Percentiles rank a stretch among this genome's conserved stretches.
Conservation (phyloP, 1,140 invertebrate species). For the Saccostrea cuccullata region DNA sequence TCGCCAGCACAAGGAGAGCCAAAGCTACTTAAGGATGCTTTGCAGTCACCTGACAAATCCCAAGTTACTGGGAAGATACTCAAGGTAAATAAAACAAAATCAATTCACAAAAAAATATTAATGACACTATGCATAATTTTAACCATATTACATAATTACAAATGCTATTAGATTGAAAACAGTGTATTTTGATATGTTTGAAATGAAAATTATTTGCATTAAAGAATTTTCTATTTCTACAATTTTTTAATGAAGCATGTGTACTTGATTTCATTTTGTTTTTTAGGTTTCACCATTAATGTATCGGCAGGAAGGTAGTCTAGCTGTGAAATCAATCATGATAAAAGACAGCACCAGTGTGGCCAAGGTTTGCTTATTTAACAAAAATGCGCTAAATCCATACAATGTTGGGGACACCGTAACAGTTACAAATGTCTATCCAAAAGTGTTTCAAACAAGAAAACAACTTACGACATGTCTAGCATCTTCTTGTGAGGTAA, state of each 20-base stretch:
- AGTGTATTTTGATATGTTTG: background rate
- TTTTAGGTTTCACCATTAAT: conserved; percentile 17
- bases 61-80: background rate
- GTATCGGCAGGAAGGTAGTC: background rate
- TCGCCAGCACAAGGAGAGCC: background rate
- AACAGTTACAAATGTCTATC: background rate
- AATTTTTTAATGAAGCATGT: background rate
- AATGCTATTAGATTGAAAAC: background rate
- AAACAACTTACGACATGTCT: background rate
- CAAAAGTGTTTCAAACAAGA: conserved; percentile 11
- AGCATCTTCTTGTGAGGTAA: conserved; percentile 6
- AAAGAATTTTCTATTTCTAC: background rate
- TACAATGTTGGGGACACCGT: background rate
- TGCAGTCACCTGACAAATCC: conserved; percentile 2
- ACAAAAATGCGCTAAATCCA: background rate
- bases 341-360: conserved; percentile 6
- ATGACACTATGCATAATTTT: background rate
- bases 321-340: conserved; percentile 12
- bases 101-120: background rate
- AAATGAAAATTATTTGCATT: background rate
- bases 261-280: background rate
- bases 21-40: background rate
- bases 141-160: conserved; percentile 1
- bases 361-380: conserved; percentile 12
- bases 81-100: background rate